Base-by-base conservation (phyloP, 2,888 invertebrate species). In the Amiota communis region DNA sequence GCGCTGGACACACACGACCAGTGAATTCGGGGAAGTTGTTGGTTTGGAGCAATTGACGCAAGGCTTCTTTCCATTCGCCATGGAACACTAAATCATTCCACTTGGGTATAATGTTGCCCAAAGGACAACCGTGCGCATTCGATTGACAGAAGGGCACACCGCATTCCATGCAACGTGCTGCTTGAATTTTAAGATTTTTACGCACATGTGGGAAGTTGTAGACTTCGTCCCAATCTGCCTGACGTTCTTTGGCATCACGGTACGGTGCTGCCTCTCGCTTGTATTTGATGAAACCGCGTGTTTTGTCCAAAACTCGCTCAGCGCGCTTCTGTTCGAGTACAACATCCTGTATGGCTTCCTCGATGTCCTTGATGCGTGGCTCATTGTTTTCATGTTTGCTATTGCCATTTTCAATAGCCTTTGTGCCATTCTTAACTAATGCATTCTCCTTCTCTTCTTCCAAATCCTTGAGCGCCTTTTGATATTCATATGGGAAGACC, bases 21-120 rank as follows among this genome's bases (percentile, higher is more conserved):
- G 97, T 97, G 89, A 97, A 97, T 90, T 97, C 97, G n/a, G 99
- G 99, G 91, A 99, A 99, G 90, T 99, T 99, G 88, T 99, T 99
- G 0, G 99, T 99, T 91, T 99, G 99, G 80, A 98, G 90, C 72
- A 99, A 92, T 81, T 98, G 98, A 74, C 94, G 93, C 8, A 99
- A 91, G 17, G 99, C 99, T 89, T 98, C 97, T 78, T 93, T 93
- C 99, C 99, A 99, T 87, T 98, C 95, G 68, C 94, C 95, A 86
- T 95, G 93, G 91, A 95, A 99, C n/a, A 99, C 93, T 20, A 99
- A 93, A 87, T 98, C 97, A 90, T 99, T 99, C 98, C 98, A 99
- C 91, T 98, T 98, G 71, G 99, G 99, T 80, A 99, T 98, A 81
- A 99, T 97, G 90, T 99, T 99, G 49, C 98, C 98, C 56, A 99